Percentiles rank a stretch among this genome's conserved stretches.
phyloP scores from a whole-genome alignment of 2,113 vertebrate species.

The Alces alces region DNA sequence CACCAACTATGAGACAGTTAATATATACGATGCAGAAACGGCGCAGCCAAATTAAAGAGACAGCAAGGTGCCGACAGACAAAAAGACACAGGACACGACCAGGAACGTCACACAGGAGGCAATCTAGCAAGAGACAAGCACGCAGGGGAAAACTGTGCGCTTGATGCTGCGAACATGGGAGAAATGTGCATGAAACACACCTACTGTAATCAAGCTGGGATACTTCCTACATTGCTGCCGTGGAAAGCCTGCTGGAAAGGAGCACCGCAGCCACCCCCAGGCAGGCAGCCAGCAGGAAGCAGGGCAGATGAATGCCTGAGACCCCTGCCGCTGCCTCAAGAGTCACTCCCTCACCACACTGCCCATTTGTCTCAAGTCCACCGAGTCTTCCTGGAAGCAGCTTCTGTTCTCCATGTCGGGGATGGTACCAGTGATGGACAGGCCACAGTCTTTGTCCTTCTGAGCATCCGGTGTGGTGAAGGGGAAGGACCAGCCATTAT shows the following conservation, averaged over 20 bases:
- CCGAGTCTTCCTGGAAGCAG: background rate
- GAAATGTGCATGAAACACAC: background rate
- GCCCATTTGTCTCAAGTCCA: background rate
- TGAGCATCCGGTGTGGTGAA: background rate
- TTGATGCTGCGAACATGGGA: background rate
- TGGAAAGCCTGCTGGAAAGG: background rate
- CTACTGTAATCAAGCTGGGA: background rate
- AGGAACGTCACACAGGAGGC: background rate
- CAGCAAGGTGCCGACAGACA: conserved; percentile 12
- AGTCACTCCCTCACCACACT: background rate
- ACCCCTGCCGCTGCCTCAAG: background rate
- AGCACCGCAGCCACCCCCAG: background rate
- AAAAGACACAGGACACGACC: background rate
- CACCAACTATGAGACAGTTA: conserved; percentile 43
- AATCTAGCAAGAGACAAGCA: background rate
- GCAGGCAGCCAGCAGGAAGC: background rate
- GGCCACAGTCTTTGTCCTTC: background rate
- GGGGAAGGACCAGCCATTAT: background rate
- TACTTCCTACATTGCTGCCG: background rate
- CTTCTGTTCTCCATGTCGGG: background rate
- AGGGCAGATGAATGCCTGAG: background rate
- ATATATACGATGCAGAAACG: conserved; percentile 18
- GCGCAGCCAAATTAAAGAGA: conserved; percentile 55
- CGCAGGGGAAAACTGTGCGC: background rate
- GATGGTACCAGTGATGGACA: background rate